Evolutionary conservation across 2,797 vertebrate genomes (phyloP).

Genomic region (Tolypeutes matacus): DNA sequence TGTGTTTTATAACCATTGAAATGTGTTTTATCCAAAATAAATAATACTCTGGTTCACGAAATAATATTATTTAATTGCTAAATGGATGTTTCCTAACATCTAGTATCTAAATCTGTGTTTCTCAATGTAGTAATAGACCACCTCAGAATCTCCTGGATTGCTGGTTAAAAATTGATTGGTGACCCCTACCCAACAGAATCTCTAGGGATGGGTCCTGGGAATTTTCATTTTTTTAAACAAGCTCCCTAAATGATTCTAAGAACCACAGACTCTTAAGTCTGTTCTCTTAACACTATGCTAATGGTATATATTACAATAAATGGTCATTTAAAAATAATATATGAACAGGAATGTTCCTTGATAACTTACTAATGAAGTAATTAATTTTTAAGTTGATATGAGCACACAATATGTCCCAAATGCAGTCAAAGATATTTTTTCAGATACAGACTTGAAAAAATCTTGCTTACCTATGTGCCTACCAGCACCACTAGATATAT

Average conservation of each 20-base stretch:
- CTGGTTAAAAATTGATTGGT: background rate
- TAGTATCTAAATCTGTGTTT: conserved; percentile 42
- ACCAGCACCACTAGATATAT: conserved; percentile 23
- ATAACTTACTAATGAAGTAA: conserved; percentile 52
- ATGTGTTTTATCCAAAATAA: conserved; percentile 50
- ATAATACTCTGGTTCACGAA: conserved; percentile 49
- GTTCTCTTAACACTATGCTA: background rate
- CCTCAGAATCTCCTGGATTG: background rate
- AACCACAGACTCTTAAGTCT: conserved; percentile 32
- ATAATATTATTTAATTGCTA: conserved; percentile 46
- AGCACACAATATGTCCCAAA: background rate
- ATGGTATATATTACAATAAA: conserved; percentile 5
- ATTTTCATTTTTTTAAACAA: conserved; percentile 53
- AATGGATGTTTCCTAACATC: conserved; percentile 43
- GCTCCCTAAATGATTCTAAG: background rate
- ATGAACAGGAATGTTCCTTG: conserved; percentile 51
- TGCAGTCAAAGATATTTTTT: conserved; percentile 25
- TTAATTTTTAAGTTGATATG: conserved; percentile 51
- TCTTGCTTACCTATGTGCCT: conserved; percentile 18
- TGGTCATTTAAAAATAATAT: background rate
- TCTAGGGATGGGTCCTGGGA: background rate
- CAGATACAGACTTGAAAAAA: conserved; percentile 14
- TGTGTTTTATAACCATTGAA: conserved; percentile 40
- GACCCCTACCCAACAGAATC: background rate
- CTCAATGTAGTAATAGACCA: conserved; percentile 20